A percentile compares a stretch with the other conserved stretches of the same genome.
phyloP scores from a whole-genome alignment of 2,113 vertebrate species.

The Galemys pyrenaicus region DNA sequence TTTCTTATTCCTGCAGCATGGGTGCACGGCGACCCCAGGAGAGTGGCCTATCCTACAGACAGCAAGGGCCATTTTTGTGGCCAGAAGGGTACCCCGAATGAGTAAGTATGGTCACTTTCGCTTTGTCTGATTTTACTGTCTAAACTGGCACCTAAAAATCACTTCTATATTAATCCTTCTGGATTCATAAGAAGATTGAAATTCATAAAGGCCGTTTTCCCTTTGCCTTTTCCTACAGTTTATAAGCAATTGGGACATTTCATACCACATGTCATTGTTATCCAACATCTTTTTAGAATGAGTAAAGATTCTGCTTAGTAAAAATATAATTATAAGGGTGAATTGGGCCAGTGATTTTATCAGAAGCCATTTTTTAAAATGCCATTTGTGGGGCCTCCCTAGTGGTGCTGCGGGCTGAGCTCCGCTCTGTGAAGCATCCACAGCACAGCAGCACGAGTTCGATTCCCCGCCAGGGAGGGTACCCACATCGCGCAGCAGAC shows the following conservation, averaged over 20 bases:
- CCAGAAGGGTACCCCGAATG: slow-evolving; percentile 92
- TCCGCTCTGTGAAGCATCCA: no score
- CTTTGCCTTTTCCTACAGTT: not conserved
- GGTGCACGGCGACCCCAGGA: slow-evolving; percentile 95
- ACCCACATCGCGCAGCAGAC: no score
- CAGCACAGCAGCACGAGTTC: no score
- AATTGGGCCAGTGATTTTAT: not conserved
- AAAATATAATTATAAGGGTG: slow-evolving; percentile 44
- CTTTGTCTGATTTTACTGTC: slow-evolving; percentile 26
- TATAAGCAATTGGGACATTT: not conserved
- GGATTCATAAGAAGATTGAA: not conserved
- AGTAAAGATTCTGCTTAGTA: slow-evolving; percentile 20
- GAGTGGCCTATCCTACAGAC: slow-evolving; percentile 95
- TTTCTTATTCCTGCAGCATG: slow-evolving; percentile 89
- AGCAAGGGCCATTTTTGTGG: slow-evolving; percentile 97
- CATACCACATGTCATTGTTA: no score
- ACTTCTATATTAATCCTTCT: not conserved
- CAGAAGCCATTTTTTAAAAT: slow-evolving; percentile 42
- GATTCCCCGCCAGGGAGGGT: no score
- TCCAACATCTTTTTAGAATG: slow-evolving; percentile 8
- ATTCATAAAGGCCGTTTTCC: not conserved
- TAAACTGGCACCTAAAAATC: not conserved
- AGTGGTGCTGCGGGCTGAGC: no score
- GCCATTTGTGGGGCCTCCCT: no score
- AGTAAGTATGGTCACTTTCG: slow-evolving; percentile 88